phyloP scores from a whole-genome alignment of 2,113 vertebrate genomes.

The Trematomus loennbergii region DNA sequence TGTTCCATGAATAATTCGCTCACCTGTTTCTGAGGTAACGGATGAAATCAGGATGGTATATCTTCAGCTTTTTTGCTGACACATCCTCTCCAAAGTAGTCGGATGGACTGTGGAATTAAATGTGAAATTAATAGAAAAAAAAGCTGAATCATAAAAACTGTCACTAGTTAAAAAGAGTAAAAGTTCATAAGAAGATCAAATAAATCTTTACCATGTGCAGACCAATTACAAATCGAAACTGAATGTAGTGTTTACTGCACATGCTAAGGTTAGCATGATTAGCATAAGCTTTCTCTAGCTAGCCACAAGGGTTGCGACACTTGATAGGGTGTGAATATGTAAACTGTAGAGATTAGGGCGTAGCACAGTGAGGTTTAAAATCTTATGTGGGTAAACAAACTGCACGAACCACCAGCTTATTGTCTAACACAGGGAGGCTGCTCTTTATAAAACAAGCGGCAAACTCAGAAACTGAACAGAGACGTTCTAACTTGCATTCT shows the following conservation, averaged over 20 bases:
- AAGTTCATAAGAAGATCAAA: background rate
- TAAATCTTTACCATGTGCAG: too few relatives aligned
- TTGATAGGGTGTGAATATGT: background rate
- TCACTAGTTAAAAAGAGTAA: too few relatives aligned
- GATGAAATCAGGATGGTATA: constrained; percentile 87
- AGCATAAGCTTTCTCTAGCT: background rate
- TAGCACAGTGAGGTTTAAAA: background rate
- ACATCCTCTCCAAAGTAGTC: constrained; percentile 81
- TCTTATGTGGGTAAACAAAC: background rate
- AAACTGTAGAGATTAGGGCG: background rate
- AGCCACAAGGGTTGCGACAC: background rate
- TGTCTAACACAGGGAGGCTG: background rate
- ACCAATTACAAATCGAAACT: background rate
- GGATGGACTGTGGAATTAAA: constrained; percentile 70
- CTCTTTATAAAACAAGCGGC: background rate
- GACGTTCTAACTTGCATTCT: too few relatives aligned
- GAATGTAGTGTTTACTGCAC: background rate
- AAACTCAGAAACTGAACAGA: too few relatives aligned
- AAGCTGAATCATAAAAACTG: background rate
- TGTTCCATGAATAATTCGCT: background rate
- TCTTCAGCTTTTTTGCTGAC: constrained; percentile 82
- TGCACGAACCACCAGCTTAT: background rate
- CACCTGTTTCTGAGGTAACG: constrained; percentile 89
- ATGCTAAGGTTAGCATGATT: background rate
- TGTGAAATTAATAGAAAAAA: background rate